These are phyloP conservation scores for Tragelaphus strepsiceros DNA, from an alignment of 2,113 vertebrate genomes.

Conservation along the genomic window DNA sequence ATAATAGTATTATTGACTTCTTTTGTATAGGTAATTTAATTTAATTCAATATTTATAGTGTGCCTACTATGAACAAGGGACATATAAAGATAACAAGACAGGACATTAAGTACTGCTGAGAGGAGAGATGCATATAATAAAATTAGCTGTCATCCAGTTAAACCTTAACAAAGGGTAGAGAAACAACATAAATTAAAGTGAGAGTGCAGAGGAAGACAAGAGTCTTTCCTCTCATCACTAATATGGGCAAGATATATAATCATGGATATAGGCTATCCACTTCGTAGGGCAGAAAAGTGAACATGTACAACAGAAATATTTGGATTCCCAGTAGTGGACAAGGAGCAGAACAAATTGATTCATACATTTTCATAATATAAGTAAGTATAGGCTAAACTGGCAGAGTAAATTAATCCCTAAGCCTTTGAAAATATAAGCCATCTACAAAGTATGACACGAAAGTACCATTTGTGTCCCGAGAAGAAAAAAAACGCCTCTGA, in stretches of 20 bases:
- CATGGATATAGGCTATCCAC: not conserved
- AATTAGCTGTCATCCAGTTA: not conserved
- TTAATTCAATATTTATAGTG: not conserved
- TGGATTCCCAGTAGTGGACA: not conserved
- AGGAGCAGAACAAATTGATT: not conserved
- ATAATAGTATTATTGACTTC: not conserved
- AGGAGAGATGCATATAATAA: not conserved
- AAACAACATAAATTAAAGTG: not conserved
- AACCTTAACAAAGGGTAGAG: not conserved
- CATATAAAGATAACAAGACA: not conserved
- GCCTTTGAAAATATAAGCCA: slow-evolving; percentile 16
- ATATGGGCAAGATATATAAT: accelerated
- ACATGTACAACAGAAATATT: not conserved
- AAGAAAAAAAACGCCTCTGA: not conserved
- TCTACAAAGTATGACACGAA: not conserved
- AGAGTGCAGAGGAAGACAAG: not conserved
- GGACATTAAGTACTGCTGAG: not conserved
- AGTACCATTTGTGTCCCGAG: not conserved
- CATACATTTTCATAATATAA: not conserved
- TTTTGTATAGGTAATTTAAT: not conserved
- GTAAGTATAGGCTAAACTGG: not conserved
- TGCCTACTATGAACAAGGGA: not conserved
- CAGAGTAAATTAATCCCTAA: not conserved
- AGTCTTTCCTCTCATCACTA: not conserved
- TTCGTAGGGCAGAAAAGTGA: not conserved